Conservation (phyloP, 2,113 vertebrate genomes). For the Aegithalos caudatus region DNA sequence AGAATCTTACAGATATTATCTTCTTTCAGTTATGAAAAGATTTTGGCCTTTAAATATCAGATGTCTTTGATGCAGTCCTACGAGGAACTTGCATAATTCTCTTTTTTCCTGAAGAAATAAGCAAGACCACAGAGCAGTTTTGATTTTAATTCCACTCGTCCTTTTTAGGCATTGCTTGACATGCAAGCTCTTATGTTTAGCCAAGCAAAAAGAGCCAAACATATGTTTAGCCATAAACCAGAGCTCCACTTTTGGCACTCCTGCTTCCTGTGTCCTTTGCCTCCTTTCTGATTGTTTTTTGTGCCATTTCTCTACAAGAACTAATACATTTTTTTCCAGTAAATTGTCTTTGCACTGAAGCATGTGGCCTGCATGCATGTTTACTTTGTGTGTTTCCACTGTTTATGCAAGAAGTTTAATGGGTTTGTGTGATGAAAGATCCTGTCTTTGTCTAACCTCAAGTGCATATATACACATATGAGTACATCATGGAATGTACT, state of each 20-base stretch:
- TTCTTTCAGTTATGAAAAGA: neutral
- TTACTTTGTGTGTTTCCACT: neutral
- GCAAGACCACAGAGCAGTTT: neutral
- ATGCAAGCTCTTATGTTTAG: neutral
- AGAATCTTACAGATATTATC: neutral
- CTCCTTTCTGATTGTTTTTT: neutral
- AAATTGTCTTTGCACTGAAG: neutral
- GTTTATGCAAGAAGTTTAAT: neutral
- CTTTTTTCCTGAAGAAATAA: neutral
- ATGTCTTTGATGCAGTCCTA: neutral
- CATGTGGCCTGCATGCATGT: neutral
- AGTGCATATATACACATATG: neutral
- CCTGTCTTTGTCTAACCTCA: neutral
- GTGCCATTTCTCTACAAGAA: neutral
- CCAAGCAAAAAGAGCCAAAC: neutral
- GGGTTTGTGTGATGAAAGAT: neutral
- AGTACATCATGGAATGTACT: neutral
- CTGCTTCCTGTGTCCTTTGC: neutral
- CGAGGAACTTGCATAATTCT: neutral
- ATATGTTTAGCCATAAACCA: neutral
- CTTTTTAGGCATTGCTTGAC: neutral
- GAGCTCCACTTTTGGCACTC: neutral
- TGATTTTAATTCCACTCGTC: neutral
- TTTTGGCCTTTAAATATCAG: neutral
- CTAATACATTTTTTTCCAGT: neutral